Percentiles rank a stretch among this genome's conserved stretches.
phyloP scores from a whole-genome alignment of 2,888 invertebrate genomes.

The Hirtodrosophila trivittata region DNA sequence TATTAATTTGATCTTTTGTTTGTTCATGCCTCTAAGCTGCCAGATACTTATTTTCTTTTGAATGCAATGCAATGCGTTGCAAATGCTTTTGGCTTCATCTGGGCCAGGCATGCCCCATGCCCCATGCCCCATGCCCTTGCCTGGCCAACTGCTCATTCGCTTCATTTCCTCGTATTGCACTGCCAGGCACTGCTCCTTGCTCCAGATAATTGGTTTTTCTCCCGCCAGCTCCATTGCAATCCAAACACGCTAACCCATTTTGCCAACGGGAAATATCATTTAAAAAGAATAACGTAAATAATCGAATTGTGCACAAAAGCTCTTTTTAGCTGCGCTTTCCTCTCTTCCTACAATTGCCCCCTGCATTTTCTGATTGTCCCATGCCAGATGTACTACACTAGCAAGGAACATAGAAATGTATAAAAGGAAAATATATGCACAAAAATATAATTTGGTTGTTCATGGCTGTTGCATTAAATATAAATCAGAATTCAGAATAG shows the following conservation, averaged over 20 bases:
- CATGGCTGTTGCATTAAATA: no score
- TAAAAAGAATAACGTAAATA: slow-evolving; percentile 75
- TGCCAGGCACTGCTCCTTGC: slow-evolving; percentile 22
- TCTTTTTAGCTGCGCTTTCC: slow-evolving; percentile 51
- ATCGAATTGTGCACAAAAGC: slow-evolving; percentile 79
- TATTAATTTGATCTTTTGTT: slow-evolving; percentile 76
- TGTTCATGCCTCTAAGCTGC: slow-evolving; percentile 46
- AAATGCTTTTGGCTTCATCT: slow-evolving; percentile 26
- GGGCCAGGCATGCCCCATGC: background rate
- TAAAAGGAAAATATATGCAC: no score
- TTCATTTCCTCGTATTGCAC: slow-evolving; percentile 13
- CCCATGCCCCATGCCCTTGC: no score
- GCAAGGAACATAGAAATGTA: no score
- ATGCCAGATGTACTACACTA: no score
- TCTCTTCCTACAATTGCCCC: slow-evolving; percentile 4
- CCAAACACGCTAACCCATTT: slow-evolving; percentile 43
- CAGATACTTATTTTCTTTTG: slow-evolving; percentile 46
- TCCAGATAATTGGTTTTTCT: slow-evolving; percentile 71
- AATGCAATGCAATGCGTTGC: slow-evolving; percentile 29
- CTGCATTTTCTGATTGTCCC: slow-evolving; percentile 19
- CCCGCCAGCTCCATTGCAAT: slow-evolving; percentile 28
- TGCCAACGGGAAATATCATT: slow-evolving; percentile 69
- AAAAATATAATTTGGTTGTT: no score
- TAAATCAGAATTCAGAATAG: no score
- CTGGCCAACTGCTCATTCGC: background rate